phyloP scores from a whole-genome alignment of 2,888 invertebrate species.

The Leucophenga maculata region DNA sequence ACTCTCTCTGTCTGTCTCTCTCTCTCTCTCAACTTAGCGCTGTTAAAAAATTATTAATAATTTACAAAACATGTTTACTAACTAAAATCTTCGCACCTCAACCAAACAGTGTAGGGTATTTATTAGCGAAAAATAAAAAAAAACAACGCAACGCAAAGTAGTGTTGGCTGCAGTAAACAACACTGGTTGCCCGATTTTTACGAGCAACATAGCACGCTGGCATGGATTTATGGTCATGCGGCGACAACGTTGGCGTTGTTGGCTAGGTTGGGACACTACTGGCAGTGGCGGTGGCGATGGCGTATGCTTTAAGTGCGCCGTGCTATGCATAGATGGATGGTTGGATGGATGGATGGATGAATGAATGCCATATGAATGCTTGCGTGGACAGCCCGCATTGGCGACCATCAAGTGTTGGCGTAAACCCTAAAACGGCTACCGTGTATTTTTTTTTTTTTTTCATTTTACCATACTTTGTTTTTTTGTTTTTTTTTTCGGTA shows the following conservation, averaged over 20 bases:
- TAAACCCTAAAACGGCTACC: no score
- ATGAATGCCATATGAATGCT: not conserved
- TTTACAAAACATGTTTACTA: no score
- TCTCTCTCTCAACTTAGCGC: no score
- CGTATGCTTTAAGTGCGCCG: constrained; percentile 7
- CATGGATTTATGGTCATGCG: constrained; percentile 59
- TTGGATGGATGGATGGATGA: not conserved
- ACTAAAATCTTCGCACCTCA: no score
- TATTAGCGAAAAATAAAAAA: not conserved
- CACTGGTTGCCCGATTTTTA: constrained; percentile 22
- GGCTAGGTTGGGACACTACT: no score
- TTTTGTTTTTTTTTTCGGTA: no score
- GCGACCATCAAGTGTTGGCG: no score
- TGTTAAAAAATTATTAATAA: no score
- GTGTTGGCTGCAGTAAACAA: constrained; percentile 17
- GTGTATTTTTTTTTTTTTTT: no score
- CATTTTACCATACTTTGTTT: no score
- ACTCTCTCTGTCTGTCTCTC: no score
- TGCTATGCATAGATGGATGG: not conserved
- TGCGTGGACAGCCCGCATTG: not conserved
- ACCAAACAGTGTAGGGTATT: no score
- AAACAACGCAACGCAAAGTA: not conserved
- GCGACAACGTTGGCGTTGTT: constrained; percentile 18
- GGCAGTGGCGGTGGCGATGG: not conserved
- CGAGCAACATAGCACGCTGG: constrained; percentile 18